These are phyloP conservation scores for Aspidoscelis tigris DNA, from an alignment of 2,113 vertebrate species.

Conservation along the genomic window DNA sequence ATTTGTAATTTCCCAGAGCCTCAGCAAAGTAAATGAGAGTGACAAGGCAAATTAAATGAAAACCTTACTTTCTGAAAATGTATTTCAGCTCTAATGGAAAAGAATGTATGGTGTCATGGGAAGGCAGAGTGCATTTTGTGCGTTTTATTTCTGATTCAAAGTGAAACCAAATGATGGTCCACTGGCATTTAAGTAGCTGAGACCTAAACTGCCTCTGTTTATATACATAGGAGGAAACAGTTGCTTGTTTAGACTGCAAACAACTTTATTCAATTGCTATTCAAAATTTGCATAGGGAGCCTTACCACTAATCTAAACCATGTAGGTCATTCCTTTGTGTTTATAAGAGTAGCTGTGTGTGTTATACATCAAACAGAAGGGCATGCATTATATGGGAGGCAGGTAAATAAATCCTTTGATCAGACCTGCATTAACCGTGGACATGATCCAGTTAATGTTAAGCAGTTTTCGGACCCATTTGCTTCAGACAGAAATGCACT, in stretches of 20 bases:
- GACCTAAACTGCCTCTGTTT: conserved; percentile 49
- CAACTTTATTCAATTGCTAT: conserved; percentile 13
- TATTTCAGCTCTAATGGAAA: conserved; percentile 36
- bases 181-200: conserved; percentile 42
- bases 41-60: conserved; percentile 45
- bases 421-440: background rate
- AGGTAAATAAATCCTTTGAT: conserved; percentile 16
- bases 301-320: conserved; percentile 41
- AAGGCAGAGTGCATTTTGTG: conserved; percentile 35
- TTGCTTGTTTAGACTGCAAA: conserved; percentile 29
- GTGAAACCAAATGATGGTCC: conserved; percentile 38
- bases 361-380: background rate
- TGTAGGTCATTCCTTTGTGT: conserved; percentile 31
- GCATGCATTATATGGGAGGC: background rate
- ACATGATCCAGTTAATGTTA: background rate
- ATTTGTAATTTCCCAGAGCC: conserved; percentile 33
- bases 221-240: conserved; percentile 25
- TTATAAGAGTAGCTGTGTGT: conserved; percentile 9
- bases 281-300: conserved; percentile 31
- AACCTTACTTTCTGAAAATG: conserved; percentile 34
- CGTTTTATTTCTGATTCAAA: conserved; percentile 40
- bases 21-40: conserved; percentile 41
- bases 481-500: background rate
- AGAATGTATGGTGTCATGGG: conserved; percentile 22
- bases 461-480: background rate